Base-by-base conservation (phyloP, 1,140 invertebrate species). In the Eueides isabella region DNA sequence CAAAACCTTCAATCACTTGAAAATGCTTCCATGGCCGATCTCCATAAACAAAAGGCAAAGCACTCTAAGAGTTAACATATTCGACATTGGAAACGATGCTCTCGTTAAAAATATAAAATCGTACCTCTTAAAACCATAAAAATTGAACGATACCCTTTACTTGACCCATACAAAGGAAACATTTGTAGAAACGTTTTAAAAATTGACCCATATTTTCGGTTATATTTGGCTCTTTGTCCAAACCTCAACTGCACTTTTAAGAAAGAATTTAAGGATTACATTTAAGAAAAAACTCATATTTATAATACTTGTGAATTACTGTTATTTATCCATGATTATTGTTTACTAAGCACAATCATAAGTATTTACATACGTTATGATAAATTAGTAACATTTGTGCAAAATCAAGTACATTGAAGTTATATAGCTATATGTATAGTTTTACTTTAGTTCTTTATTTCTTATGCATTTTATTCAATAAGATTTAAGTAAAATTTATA, bases 111-210 rank as follows among this genome's bases (percentile, higher is more conserved):
- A 28, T 41, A 38, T 66, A 38, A 66, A 66, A 38, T 41, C 23
- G 14, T 31, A 35, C 23, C 29, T 61, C 61, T 55, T 68, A 68
- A 41, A 44, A 55, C 41, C 29, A 68, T 55, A 68, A 61, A 66
- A 68, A 55, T 68, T 68, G 9, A 55, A 16, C 66, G n/a, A 14
- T 64, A 29, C 23, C 66, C 29, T 44, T 68, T 55, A 30, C 28
- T 31, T 68, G 44, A 68, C 67, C 41, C 29, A 55, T 5, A 68
- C 29, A 68, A 68, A 68, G 41, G 44, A 55, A 31, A 19, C 41
- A 68, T 68, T 68, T 68, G n/a, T 68, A 48, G 41, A 23, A 48
- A 23, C 66, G 44, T 67, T 67, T 67, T 48, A 48, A 68, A 55
- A 68, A 55, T 61, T 44, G 28, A 48, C 38, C 67, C 44, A 68